These are phyloP conservation scores for Oscheius sp. DNA, from an alignment of 2,888 invertebrate species.

Conservation along the genomic window DNA sequence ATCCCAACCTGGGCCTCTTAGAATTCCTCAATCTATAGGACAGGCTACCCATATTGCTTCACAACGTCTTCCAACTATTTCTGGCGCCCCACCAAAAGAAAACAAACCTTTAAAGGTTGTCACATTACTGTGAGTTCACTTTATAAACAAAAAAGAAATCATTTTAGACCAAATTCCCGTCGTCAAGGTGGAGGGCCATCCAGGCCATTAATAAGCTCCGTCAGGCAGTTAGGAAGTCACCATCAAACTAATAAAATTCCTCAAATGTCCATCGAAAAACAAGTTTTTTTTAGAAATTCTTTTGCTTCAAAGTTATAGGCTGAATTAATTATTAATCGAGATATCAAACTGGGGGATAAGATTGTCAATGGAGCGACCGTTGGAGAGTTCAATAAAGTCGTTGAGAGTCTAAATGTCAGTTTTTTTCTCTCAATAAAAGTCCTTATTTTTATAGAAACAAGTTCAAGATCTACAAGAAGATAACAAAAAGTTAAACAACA, in stretches of 20 bases:
- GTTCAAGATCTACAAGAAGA: constrained; percentile 25
- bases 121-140: constrained; percentile 19
- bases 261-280: constrained; percentile 31
- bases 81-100: constrained; percentile 29
- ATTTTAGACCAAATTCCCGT: constrained; percentile 29
- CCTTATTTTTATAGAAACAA: constrained; percentile 3
- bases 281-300: neutral
- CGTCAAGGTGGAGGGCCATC: constrained; percentile 18
- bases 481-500: constrained; percentile 17
- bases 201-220: constrained; percentile 23
- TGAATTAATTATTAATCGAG: constrained; percentile 25
- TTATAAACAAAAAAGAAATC: neutral
- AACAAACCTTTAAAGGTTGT: constrained; percentile 32
- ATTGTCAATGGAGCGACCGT: constrained; percentile 18
- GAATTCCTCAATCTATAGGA: constrained; percentile 23
- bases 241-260: neutral
- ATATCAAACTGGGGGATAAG: constrained; percentile 25
- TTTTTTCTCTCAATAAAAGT: neutral
- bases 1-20: constrained; percentile 1
- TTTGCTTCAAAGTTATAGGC: constrained; percentile 5
- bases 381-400: constrained; percentile 33
- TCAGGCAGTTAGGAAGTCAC: constrained; percentile 14
- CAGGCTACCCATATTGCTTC: constrained; percentile 29
- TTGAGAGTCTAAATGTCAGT: constrained; percentile 33
- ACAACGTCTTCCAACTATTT: constrained; percentile 22